Base-by-base conservation (phyloP, 1,140 invertebrate genomes). In the Heliconius eleuchia region DNA sequence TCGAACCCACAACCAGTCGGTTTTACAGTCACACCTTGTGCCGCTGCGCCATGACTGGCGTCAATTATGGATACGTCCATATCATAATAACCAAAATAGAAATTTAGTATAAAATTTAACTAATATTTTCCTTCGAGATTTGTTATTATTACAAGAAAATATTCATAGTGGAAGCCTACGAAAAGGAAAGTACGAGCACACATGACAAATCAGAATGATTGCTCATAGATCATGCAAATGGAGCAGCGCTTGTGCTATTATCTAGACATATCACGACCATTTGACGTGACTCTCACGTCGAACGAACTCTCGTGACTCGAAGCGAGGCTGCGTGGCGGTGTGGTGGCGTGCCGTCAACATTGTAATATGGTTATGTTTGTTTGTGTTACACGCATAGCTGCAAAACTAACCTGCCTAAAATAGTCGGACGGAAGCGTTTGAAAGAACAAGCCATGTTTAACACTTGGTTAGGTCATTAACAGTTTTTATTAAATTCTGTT, bases 241-340 rank as follows among this genome's bases (percentile, higher is more conserved):
- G 86, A 88, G 83, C 84, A 77, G 82, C 83, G 78, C 84, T 85
- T 80, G 83, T 83, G 76, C 78, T 88, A 89, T 87, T 88, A 89
- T 87, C 79, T 87, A 87, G 89, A 91, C 83, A 85, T 84, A 89
- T 89, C 87, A 91, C 85, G 85, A 88, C 81, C 82, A 82, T 81
- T 83, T 89, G 84, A 87, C 86, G 88, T 83, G 82, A 81, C 84
- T 88, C 87, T 88, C 89, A 89, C 88, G 85, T 86, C 81, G 83
- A 76, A 76, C 85, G 82, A 77, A 82, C 80, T 83, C 84, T 89
- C 85, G 83, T 90, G 88, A 89, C 76, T 91, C 83, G 87, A 78
- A 76, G 82, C 80, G 76, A 80, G 77, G 78, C 75, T 82, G 81
- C 76, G 80, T 82, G 74, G 84, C 74, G 80, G 72, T 39, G 74